A percentile compares a stretch with the other conserved stretches of the same genome.
Conservation (phyloP, 1,140 invertebrate species). For the Theocolax elegans region DNA sequence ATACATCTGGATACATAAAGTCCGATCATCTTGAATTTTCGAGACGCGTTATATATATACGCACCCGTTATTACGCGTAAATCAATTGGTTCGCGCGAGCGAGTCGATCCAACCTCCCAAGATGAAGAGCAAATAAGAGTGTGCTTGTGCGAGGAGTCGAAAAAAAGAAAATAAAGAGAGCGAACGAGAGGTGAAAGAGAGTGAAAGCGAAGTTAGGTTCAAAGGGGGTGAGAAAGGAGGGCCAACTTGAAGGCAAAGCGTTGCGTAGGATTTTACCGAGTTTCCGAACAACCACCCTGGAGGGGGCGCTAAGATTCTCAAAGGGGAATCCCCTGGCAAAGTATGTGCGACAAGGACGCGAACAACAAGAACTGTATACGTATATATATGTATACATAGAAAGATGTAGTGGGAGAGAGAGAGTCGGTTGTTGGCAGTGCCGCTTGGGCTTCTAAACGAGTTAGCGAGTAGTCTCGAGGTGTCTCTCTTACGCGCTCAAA, state of each 20-base stretch:
- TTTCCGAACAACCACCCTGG: slow-evolving; percentile 51
- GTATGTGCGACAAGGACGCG: slow-evolving; percentile 37
- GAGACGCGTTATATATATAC: too few relatives aligned
- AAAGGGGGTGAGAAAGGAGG: background rate
- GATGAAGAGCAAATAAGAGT: background rate
- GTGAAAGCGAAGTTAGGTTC: slow-evolving; percentile 27
- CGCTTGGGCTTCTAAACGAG: slow-evolving; percentile 52
- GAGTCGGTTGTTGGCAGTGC: background rate
- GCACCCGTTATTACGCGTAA: background rate
- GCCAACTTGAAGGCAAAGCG: background rate
- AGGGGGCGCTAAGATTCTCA: slow-evolving; percentile 42
- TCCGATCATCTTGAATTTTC: too few relatives aligned
- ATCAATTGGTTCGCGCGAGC: slow-evolving; percentile 10
- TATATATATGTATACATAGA: background rate
- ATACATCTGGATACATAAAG: too few relatives aligned
- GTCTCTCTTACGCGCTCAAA: slow-evolving; percentile 53
- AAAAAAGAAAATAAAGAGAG: slow-evolving; percentile 6
- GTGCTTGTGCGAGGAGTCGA: background rate
- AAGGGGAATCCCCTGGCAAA: slow-evolving; percentile 49
- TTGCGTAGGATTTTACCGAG: slow-evolving; percentile 54
- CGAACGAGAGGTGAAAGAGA: slow-evolving; percentile 22
- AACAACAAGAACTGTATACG: background rate
- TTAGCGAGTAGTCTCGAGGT: slow-evolving; percentile 56
- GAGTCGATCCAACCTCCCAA: slow-evolving; percentile 8
- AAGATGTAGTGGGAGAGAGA: background rate